Evolutionary conservation across 2,888 invertebrate species (phyloP), one percentile per base, ranked within the genome.

Genomic region (Sepiola atlantica): DNA sequence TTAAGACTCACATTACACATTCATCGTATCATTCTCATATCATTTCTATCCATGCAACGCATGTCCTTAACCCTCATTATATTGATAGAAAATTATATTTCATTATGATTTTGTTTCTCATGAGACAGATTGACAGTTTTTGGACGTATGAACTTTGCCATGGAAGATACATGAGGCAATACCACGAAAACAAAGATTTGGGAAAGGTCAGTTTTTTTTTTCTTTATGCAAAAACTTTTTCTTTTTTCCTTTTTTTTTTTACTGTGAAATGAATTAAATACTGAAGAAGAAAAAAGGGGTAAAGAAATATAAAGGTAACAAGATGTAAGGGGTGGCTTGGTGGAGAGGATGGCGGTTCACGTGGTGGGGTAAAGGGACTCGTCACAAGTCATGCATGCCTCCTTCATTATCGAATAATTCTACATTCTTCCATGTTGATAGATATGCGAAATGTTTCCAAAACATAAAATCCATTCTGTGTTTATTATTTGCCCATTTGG

Each of bases 91-190:
- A n/a, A n/a, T n/a, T n/a, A n/a, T 61, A 28, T 77, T 77, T 77
- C 0, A 77, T n/a, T 3, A 16, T 77, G 20, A 32, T 77, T 77
- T 77, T 28, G 10, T 77, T 28, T n/a, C 32, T 14, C 14, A n/a
- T 77, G 77, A 77, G 16, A n/a, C 95, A 97, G 97, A 96, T 97
- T 95, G 97, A 97, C 94, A 96, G 96, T 95, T 99, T 99, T 97
- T 99, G 99, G 99, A 99, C 99, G 0, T 99, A 99, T 97, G 99
- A 99, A 97, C 98, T 99, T 57, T 99, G 99, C 96, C 99, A 99
- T 97, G 99, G 99, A 0, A 98, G 98, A 96, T 98, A 98, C 97
- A 98, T 99, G 8, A 98, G 99, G 55, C 99, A 99, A 97, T 99
- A 99, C 97, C 99, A 99, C 97, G 99, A 99, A 97, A 99, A 99